phyloP scores from a whole-genome alignment of 2,113 vertebrate genomes.

The Passer domesticus region DNA sequence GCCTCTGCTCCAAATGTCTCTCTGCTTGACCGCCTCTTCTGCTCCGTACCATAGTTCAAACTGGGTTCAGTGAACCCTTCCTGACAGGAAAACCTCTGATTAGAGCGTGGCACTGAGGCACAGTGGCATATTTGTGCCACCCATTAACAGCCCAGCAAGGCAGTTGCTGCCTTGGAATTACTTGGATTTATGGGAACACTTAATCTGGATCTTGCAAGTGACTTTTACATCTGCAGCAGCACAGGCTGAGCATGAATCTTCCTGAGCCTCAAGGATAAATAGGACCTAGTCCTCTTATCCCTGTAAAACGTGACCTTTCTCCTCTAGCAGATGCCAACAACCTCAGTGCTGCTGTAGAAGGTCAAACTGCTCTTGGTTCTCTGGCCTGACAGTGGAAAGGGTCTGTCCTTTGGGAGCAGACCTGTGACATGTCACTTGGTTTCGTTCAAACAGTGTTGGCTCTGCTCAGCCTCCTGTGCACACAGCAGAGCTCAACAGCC shows the following conservation, averaged over 20 bases:
- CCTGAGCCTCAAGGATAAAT: background rate
- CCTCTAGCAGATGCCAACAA: background rate
- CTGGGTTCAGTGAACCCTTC: background rate
- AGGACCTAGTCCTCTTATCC: background rate
- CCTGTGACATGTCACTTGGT: fast-evolving
- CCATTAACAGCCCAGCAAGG: conserved; percentile 22
- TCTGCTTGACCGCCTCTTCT: background rate
- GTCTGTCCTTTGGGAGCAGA: background rate
- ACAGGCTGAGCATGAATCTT: background rate
- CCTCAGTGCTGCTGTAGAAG: background rate
- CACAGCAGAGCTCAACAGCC: background rate
- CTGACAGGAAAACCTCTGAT: conserved; percentile 10
- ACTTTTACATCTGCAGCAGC: background rate
- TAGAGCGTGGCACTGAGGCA: background rate
- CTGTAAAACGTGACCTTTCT: background rate
- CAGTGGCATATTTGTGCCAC: background rate
- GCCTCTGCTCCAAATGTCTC: background rate
- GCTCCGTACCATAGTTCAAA: background rate
- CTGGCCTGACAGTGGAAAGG: background rate
- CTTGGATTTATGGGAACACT: conserved; percentile 3
- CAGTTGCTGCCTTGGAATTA: background rate
- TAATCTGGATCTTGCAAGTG: conserved; percentile 11
- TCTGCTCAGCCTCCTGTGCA: background rate
- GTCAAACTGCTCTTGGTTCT: background rate
- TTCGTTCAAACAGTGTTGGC: background rate